phyloP scores from a whole-genome alignment of 2,113 vertebrate genomes.

The Strix uralensis region DNA sequence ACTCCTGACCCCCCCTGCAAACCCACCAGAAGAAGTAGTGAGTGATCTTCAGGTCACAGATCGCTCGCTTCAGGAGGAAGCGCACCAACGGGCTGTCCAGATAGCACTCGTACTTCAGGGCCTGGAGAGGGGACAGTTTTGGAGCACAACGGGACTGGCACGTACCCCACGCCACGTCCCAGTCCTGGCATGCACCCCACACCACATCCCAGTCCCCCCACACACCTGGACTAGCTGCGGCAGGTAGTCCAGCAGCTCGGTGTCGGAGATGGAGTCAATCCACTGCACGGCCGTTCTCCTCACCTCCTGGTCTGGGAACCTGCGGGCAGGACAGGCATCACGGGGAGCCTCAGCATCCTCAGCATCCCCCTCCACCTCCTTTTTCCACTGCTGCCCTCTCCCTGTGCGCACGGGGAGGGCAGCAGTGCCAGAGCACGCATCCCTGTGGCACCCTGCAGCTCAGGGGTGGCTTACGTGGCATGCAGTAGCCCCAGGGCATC shows the following conservation, averaged over 20 bases:
- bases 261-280: slow-evolving; percentile 92
- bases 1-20: rapidly evolving
- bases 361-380: background rate
- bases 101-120: slow-evolving; percentile 97
- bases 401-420: background rate
- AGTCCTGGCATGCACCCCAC: rapidly evolving
- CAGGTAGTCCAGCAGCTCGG: slow-evolving; percentile 92
- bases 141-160: rapidly evolving
- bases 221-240: slow-evolving; percentile 95
- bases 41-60: slow-evolving; percentile 89
- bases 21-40: slow-evolving; percentile 96
- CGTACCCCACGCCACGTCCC: rapidly evolving
- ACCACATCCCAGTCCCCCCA: background rate
- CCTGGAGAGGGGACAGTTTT: slow-evolving; percentile 66
- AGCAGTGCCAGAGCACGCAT: background rate
- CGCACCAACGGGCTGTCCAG: slow-evolving; percentile 95
- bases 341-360: background rate
- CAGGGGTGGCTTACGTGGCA: slow-evolving; percentile 79
- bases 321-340: background rate
- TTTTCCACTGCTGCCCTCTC: background rate
- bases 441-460: rapidly evolving
- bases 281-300: slow-evolving; percentile 92
- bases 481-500: slow-evolving; percentile 94
- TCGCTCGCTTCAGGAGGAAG: slow-evolving; percentile 91
- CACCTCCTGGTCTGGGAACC: slow-evolving; percentile 96